Evolutionary conservation across 92 coral and sea anemone species (phyloP), one percentile per base, ranked within the genome.

Genomic region (Metridium senile): DNA sequence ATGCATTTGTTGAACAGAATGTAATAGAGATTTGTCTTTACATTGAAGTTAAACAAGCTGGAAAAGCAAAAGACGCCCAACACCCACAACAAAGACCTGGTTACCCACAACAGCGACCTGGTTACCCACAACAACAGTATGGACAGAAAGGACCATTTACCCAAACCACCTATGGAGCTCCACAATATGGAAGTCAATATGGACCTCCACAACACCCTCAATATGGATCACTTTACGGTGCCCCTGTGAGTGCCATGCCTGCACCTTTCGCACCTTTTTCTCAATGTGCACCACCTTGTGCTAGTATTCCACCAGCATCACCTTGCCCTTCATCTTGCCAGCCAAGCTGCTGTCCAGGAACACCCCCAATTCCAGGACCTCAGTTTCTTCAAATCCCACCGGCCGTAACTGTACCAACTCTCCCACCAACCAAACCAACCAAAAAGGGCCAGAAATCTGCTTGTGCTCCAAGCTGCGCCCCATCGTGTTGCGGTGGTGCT

Each of bases 291-390:
- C 84, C 84, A 1, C 26, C 76, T 19, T 79, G 84, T 56, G 34
- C 66, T 23, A 46, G 39, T 22, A 26, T 63, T 20, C 71, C 80
- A 75, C 74, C 76, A 54, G 76, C 76, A 22, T 69, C 71, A 58
- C 84, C 84, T 58, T 79, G 84, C 52, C 84, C 84, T 7, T 3
- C 84, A 20, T 17, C 85, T n/a, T 88, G 93, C 53, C 70, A 68
- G 11, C 88, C 89, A 61, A 75, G 82, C 67, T 88, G 92, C 76
- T 88, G 92, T 57, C 72, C 54, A 52, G 43, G 13, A 35, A 39
- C 26, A 59, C 74, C 73, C 3, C 17, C 64, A 16, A 25, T 52
- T 25, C 66, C 74, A 62, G 82, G 39, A 53, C 84, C 84, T 22
- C 76, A 68, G 35, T 79, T 57, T 28, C 17, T 58, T 66, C 32